Evolutionary conservation across 2,888 invertebrate species (phyloP).

Genomic region (Carpatolechia fugitivella): DNA sequence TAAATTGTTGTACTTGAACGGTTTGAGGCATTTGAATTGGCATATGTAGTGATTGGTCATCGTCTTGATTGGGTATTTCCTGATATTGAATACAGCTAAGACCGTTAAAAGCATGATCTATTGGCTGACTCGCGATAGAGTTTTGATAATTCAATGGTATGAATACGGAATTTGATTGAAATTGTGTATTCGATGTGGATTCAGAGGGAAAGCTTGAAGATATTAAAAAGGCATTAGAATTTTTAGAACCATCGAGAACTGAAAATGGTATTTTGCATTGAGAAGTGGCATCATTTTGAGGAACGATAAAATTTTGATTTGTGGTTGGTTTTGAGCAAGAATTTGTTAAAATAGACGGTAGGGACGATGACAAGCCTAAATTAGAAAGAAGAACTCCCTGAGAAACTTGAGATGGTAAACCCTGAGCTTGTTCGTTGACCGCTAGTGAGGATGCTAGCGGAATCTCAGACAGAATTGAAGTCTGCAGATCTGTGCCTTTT

Average conservation of each 20-base stretch:
- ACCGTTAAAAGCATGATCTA: neutral
- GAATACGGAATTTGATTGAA: neutral
- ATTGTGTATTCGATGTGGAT: neutral
- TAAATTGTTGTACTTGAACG: neutral
- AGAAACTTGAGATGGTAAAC: conserved; percentile 16
- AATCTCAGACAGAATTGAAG: conserved; percentile 1
- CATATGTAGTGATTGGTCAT: neutral
- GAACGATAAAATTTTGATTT: conserved; percentile 8
- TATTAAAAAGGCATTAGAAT: neutral
- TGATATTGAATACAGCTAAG: neutral
- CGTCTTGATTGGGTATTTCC: neutral
- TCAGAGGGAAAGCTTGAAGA: neutral
- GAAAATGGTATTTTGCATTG: conserved; percentile 15
- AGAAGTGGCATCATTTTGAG: conserved; percentile 15
- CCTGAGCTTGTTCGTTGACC: conserved; percentile 1
- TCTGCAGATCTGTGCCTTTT: neutral
- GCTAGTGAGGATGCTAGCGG: too few species aligned
- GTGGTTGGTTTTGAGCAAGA: conserved; percentile 6
- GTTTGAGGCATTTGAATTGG: neutral
- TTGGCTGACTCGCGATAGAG: neutral
- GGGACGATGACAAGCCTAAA: conserved; percentile 12
- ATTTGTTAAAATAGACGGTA: conserved; percentile 14
- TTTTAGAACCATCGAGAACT: neutral
- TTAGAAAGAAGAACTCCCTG: conserved; percentile 15
- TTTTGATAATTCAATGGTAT: neutral